Conservation (phyloP, 2,113 vertebrate species). For the Platanista minor region DNA sequence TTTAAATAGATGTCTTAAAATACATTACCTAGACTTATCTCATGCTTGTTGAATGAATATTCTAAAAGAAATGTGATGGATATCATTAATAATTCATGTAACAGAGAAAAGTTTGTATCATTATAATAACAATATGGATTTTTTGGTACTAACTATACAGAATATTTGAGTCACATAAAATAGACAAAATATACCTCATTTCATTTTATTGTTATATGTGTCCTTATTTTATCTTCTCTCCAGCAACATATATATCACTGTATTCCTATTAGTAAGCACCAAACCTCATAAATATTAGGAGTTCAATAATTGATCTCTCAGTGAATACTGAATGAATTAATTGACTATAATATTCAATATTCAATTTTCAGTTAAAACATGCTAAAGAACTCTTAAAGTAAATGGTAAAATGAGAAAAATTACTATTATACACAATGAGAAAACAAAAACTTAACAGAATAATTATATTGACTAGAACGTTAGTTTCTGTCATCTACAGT, state of each 20-base stretch:
- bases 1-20: slow-evolving; percentile 24
- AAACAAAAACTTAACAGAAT: background rate
- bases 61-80: slow-evolving; percentile 1
- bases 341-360: background rate
- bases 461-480: background rate
- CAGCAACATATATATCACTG: background rate
- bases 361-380: background rate
- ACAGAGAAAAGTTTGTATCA: background rate
- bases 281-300: background rate
- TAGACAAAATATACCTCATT: background rate
- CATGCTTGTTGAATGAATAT: slow-evolving; percentile 13
- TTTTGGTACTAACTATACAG: background rate
- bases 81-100: slow-evolving; percentile 30
- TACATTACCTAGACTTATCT: background rate
- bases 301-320: background rate
- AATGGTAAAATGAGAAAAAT: background rate
- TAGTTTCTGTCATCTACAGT: background rate
- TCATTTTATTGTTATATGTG: background rate
- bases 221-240: background rate
- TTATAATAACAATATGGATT: background rate
- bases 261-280: background rate
- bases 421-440: background rate
- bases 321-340: background rate
- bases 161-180: background rate
- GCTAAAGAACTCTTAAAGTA: background rate